Conservation (phyloP, 1,140 invertebrate genomes). For the Metaphire vulgaris region DNA sequence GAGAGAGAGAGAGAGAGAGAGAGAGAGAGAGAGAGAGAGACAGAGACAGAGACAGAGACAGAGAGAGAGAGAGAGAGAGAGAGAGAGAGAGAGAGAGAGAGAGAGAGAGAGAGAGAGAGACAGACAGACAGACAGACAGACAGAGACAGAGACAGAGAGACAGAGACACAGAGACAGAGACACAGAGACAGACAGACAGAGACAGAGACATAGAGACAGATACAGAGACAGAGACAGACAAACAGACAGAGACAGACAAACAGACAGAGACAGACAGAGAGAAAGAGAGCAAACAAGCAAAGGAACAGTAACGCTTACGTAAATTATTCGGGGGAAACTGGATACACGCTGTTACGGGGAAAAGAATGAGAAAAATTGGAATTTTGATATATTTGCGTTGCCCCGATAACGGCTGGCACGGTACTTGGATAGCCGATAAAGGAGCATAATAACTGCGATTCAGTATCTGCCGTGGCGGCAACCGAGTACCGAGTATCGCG, state of each 20-base stretch:
- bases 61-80: conserved; percentile 29
- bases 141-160: conserved; percentile 21
- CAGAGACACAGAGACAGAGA: conserved; percentile 25
- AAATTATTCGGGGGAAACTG: conserved; percentile 1
- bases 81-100: conserved; percentile 30
- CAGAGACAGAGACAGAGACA: conserved; percentile 25
- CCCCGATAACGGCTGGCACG: no score
- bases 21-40: conserved; percentile 21
- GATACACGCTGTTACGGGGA: no score
- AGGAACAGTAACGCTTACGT: background rate
- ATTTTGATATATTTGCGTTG: no score
- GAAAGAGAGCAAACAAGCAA: conserved; percentile 4
- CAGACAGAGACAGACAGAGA: conserved; percentile 27
- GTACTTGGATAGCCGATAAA: no score
- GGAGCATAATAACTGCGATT: no score
- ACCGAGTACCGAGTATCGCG: no score
- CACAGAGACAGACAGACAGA: conserved; percentile 23
- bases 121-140: conserved; percentile 12
- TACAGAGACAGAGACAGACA: conserved; percentile 18
- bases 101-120: conserved; percentile 27
- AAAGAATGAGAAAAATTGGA: no score
- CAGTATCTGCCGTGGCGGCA: no score
- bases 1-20: conserved; percentile 16
- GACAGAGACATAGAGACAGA: conserved; percentile 25
- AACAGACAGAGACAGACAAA: conserved; percentile 13